A percentile compares a stretch with the other conserved stretches of the same genome.
Evolutionary conservation across 35 echinoderm and acorn worm genomes (phyloP).

Genomic region (Diadema setosum): DNA sequence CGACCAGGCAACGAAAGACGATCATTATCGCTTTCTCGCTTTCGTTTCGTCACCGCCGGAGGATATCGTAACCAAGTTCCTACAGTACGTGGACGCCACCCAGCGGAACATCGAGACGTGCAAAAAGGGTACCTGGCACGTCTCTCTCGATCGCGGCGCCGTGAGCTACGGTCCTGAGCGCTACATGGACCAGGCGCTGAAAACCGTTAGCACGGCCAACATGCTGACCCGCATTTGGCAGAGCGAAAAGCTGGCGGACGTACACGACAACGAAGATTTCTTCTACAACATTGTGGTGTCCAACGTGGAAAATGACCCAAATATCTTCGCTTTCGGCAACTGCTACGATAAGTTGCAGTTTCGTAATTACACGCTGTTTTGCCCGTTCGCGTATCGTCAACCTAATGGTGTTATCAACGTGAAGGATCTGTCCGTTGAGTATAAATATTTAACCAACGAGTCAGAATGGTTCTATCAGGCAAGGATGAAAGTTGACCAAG

Average conservation of each 20-base stretch:
- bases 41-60: not conserved
- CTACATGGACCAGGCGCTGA: conserved; percentile 75
- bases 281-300: conserved; percentile 87
- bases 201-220: conserved; percentile 82
- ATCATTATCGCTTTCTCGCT: not conserved
- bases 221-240: conserved; percentile 89
- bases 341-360: conserved; percentile 77
- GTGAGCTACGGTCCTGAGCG: conserved; percentile 74
- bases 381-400: conserved; percentile 86
- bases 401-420: conserved; percentile 61
- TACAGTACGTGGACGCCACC: conserved; percentile 54
- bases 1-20: not conserved
- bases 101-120: conserved; percentile 74
- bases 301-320: conserved; percentile 77
- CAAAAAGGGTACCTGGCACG: conserved; percentile 64
- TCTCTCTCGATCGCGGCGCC: conserved; percentile 36
- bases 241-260: conserved; percentile 20
- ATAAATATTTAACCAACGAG: conserved; percentile 76
- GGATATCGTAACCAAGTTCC: conserved; percentile 65
- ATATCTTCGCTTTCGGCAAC: conserved; percentile 94
- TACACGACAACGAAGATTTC: conserved; percentile 77
- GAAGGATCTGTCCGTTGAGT: conserved; percentile 86
- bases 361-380: conserved; percentile 67
- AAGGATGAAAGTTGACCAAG: conserved; percentile 52
- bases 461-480: conserved; percentile 94